phyloP scores from a whole-genome alignment of 2,888 invertebrate genomes.

The Acanthosepion esculentum region DNA sequence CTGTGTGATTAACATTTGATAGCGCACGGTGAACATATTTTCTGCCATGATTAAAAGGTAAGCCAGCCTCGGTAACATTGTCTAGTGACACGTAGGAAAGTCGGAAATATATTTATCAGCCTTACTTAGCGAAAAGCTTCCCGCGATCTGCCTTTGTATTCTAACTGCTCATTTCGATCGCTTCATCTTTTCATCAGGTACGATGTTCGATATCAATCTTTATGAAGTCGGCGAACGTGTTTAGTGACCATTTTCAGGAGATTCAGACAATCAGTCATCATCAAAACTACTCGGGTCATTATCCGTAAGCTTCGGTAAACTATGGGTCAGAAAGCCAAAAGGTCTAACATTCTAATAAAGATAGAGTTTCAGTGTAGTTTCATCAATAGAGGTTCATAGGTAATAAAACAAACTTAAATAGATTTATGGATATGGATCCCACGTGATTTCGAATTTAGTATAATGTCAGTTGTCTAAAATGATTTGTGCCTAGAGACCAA shows the following conservation, averaged over 20 bases:
- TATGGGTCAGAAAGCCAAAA: background rate
- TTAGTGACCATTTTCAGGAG: background rate
- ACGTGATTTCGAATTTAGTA: too few species aligned
- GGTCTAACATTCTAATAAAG: background rate
- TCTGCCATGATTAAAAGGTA: background rate
- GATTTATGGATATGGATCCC: background rate
- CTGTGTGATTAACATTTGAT: conserved; percentile 3
- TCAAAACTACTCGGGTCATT: background rate
- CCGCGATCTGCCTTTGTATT: background rate
- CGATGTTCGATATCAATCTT: background rate
- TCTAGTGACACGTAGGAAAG: background rate
- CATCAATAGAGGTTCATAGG: background rate
- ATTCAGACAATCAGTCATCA: background rate
- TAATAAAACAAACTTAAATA: background rate
- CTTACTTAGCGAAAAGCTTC: background rate
- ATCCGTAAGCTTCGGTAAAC: background rate
- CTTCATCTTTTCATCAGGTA: background rate
- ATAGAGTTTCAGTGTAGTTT: background rate
- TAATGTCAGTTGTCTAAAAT: too few species aligned
- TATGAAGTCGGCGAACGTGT: background rate
- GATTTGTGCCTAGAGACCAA: too few species aligned
- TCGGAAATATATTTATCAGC: background rate
- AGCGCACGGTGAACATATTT: background rate
- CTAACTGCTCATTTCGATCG: background rate
- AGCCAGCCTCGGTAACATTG: conserved; percentile 2